Percentiles rank a stretch among this genome's conserved stretches.
Conservation (phyloP, 2,113 vertebrate genomes). For the Triplophysa tibetana region DNA sequence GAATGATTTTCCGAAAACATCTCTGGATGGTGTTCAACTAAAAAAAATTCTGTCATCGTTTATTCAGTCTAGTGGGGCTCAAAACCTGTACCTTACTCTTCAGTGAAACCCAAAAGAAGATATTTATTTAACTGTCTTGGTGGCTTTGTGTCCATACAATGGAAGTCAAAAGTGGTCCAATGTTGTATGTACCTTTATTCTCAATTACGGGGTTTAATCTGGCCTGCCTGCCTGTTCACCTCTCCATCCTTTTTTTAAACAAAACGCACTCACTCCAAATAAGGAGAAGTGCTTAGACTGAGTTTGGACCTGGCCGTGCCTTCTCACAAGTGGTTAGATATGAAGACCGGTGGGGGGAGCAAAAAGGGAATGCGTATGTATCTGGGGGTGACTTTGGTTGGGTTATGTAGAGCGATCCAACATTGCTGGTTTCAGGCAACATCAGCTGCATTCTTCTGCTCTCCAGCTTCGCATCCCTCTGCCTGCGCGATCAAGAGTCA, state of each 20-base stretch:
- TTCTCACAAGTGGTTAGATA: constrained; percentile 67
- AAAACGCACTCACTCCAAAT: constrained; percentile 83
- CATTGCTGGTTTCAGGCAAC: constrained; percentile 57
- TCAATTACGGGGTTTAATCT: constrained; percentile 80
- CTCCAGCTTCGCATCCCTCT: not conserved
- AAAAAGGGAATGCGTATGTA: constrained; percentile 54
- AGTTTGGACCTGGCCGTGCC: constrained; percentile 76
- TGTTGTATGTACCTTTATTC: constrained; percentile 46
- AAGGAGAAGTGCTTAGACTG: constrained; percentile 77
- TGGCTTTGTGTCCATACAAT: too few species aligned
- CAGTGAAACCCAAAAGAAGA: too few species aligned
- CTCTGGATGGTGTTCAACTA: too few species aligned
- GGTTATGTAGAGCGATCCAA: constrained; percentile 68
- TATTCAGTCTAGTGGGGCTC: too few species aligned
- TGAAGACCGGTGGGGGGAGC: constrained; percentile 51
- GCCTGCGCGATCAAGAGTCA: constrained; percentile 3
- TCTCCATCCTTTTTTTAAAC: constrained; percentile 64
- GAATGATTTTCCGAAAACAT: constrained; percentile 22
- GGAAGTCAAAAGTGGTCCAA: too few species aligned
- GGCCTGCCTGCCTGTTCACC: constrained; percentile 69
- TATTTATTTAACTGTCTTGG: too few species aligned
- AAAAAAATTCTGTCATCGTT: too few species aligned
- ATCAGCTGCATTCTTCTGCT: constrained; percentile 39
- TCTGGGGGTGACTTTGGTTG: constrained; percentile 60
- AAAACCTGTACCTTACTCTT: too few species aligned